Percentiles rank a stretch among this genome's conserved stretches.
These are phyloP conservation scores for Tortricodes alternella DNA, from an alignment of 2,888 invertebrate genomes.

Conservation along the genomic window DNA sequence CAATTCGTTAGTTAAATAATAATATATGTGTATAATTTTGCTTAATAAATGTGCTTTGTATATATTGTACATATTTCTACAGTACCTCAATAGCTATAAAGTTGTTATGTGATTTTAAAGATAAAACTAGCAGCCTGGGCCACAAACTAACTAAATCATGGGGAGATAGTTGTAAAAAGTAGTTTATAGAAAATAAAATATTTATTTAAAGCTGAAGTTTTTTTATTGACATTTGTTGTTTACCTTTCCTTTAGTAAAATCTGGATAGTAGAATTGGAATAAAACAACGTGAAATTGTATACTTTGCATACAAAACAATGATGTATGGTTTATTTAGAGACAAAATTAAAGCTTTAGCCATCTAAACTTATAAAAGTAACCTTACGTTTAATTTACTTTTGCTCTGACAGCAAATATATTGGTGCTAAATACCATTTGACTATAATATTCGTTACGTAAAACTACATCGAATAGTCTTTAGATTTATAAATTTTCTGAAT, in stretches of 20 bases:
- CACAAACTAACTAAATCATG: constrained; percentile 15
- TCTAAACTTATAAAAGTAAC: constrained; percentile 19
- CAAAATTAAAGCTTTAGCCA: constrained; percentile 23
- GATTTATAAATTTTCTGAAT: constrained; percentile 7
- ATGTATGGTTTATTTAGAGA: constrained; percentile 6
- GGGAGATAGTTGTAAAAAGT: constrained; percentile 7
- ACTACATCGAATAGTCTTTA: constrained; percentile 15
- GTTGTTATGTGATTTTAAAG: constrained; percentile 2
- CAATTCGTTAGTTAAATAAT: constrained; percentile 8
- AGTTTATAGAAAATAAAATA: constrained; percentile 22
- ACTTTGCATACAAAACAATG: constrained; percentile 1
- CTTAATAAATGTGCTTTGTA: constrained; percentile 42
- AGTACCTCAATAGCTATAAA: constrained; percentile 15
- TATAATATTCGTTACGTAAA: constrained; percentile 14
- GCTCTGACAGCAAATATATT: constrained; percentile 8
- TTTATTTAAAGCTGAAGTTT: constrained; percentile 20
- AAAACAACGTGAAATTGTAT: constrained; percentile 4
- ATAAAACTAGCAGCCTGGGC: background rate
- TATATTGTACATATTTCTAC: constrained; percentile 57
- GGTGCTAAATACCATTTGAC: constrained; percentile 12
- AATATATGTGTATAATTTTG: background rate
- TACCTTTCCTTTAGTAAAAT: constrained; percentile 6
- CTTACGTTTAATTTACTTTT: constrained; percentile 10
- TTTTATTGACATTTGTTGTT: constrained; percentile 8
- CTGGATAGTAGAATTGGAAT: constrained; percentile 8